These are phyloP conservation scores for Oenanthe melanoleuca DNA, from an alignment of 2,113 vertebrate genomes.

Conservation along the genomic window DNA sequence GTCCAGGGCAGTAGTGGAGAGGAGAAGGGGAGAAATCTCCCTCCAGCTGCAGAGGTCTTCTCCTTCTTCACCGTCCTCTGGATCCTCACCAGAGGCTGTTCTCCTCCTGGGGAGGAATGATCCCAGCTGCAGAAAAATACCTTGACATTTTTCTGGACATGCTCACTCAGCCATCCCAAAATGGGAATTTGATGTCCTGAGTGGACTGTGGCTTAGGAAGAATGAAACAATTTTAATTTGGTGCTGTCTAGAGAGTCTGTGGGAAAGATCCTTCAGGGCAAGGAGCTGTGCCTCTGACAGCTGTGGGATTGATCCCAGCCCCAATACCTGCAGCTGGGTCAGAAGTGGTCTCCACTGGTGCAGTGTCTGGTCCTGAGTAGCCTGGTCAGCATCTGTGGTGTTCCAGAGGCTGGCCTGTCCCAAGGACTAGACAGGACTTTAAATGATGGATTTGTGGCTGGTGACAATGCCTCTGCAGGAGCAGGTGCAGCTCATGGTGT, in stretches of 20 bases:
- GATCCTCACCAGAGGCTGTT: neutral
- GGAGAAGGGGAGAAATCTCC: neutral
- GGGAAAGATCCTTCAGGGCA: neutral
- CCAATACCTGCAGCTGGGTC: neutral
- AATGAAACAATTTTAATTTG: accelerated
- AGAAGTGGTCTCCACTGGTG: neutral
- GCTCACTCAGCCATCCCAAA: neutral
- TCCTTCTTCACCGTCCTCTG: accelerated
- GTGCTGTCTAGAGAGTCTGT: neutral
- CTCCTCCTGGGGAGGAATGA: neutral
- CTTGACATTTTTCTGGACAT: neutral
- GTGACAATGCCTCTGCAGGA: neutral
- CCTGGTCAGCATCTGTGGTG: neutral
- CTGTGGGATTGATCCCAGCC: neutral
- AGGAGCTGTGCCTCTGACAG: neutral
- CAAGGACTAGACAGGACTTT: neutral
- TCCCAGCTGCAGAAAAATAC: neutral
- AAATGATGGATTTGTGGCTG: neutral
- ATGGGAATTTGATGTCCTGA: neutral
- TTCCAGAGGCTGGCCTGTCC: neutral
- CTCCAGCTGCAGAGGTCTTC: neutral
- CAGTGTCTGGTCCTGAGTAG: neutral
- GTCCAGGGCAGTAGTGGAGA: neutral
- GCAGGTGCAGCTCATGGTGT: neutral
- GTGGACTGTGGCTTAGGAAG: neutral